Percentiles rank a stretch among this genome's conserved stretches.
Conservation (phyloP, 2,797 vertebrate genomes). For the Echeneis naucrates region DNA sequence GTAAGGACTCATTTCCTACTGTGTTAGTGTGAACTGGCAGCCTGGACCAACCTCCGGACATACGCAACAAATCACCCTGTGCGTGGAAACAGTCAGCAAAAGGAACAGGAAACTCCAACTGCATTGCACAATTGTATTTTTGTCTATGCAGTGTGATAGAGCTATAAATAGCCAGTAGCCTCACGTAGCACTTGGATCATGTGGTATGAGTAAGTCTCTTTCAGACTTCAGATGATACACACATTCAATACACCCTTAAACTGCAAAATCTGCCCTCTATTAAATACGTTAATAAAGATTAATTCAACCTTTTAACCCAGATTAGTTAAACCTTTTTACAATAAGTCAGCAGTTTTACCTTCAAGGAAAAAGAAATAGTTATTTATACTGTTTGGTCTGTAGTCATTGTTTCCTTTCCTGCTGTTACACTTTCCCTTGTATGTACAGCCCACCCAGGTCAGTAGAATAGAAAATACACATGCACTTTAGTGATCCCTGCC, state of each 20-base stretch:
- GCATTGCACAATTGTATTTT: conserved; percentile 67
- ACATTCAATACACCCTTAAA: conserved; percentile 5
- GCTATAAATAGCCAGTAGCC: conserved; percentile 67
- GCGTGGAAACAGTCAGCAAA: conserved; percentile 28
- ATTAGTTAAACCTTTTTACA: no score
- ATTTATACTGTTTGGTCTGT: conserved; percentile 10
- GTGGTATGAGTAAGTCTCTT: conserved; percentile 42
- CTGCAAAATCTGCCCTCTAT: conserved; percentile 1
- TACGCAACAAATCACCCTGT: conserved; percentile 17
- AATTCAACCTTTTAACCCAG: no score
- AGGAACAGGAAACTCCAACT: conserved; percentile 73
- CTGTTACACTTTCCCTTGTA: conserved; percentile 26
- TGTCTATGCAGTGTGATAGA: conserved; percentile 55
- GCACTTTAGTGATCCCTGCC: conserved; percentile 43
- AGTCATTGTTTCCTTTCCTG: conserved; percentile 5
- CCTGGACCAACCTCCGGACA: conserved; percentile 26
- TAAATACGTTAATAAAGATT: neutral
- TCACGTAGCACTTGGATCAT: conserved; percentile 56
- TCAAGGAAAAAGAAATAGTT: neutral
- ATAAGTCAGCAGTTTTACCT: neutral
- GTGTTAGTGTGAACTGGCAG: conserved; percentile 20
- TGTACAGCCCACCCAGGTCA: conserved; percentile 54
- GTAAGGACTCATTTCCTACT: conserved; percentile 40
- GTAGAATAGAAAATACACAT: conserved; percentile 40
- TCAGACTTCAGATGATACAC: conserved; percentile 15